These are phyloP conservation scores for Melinaea marsaeus DNA, from an alignment of 2,888 invertebrate genomes.

Conservation along the genomic window DNA sequence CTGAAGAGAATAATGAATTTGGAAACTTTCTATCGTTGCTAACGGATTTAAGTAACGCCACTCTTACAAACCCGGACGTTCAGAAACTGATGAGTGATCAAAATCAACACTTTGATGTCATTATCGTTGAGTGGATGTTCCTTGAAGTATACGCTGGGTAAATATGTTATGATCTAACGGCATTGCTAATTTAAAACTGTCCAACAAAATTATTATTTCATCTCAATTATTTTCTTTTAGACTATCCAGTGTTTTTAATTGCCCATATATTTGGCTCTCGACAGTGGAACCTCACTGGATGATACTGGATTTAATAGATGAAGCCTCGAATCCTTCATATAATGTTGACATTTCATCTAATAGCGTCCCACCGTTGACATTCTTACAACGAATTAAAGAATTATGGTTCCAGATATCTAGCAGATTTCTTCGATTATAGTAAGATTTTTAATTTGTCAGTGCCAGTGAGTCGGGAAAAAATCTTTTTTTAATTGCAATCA, in stretches of 20 bases:
- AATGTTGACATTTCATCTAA: conserved; percentile 36
- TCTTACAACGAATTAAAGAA: conserved; percentile 43
- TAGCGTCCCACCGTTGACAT: conserved; percentile 44
- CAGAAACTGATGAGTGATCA: conserved; percentile 40
- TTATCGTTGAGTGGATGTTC: conserved; percentile 46
- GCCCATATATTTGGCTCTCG: conserved; percentile 35
- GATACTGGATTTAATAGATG: conserved; percentile 47
- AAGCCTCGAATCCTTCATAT: conserved; percentile 49
- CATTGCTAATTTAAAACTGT: too few species aligned
- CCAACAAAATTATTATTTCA: too few species aligned
- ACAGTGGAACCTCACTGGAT: conserved; percentile 39
- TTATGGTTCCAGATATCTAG: conserved; percentile 31
- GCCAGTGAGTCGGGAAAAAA: too few species aligned
- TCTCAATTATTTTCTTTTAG: conserved; percentile 17
- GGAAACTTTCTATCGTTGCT: neutral
- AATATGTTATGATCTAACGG: conserved; percentile 4
- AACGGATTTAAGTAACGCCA: conserved; percentile 6
- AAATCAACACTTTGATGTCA: conserved; percentile 43
- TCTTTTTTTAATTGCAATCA: too few species aligned
- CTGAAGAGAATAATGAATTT: neutral
- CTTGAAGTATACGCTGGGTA: conserved; percentile 47
- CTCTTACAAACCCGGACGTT: conserved; percentile 22
- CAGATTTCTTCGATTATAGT: conserved; percentile 21
- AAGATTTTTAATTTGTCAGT: conserved; percentile 11
- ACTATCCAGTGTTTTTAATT: conserved; percentile 28